Percentiles rank a stretch among this genome's conserved stretches.
Conservation (phyloP, 2,888 invertebrate species). For the Leptogaster cylindrica region DNA sequence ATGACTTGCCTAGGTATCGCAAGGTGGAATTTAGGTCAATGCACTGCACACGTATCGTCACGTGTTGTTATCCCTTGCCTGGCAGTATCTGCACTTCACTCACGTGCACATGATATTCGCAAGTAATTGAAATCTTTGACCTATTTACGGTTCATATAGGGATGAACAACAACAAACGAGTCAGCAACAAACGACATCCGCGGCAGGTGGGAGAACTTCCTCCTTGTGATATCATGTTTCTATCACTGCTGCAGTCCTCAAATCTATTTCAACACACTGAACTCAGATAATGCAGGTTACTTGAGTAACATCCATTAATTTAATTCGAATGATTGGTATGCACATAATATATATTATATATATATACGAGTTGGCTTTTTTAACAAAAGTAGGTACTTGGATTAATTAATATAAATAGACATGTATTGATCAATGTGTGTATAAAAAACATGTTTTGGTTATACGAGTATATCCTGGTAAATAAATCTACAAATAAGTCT, state of each 20-base stretch:
- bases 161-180: neutral
- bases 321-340: no score
- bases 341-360: no score
- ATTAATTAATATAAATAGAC: no score
- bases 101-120: constrained; percentile 13
- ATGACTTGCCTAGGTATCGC: constrained; percentile 1
- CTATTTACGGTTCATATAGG: constrained; percentile 25
- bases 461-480: neutral
- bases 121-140: constrained; percentile 35
- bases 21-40: constrained; percentile 33
- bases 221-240: no score
- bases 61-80: constrained; percentile 24
- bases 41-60: constrained; percentile 32
- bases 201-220: constrained; percentile 2
- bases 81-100: constrained; percentile 21
- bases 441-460: neutral
- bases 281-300: no score
- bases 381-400: neutral
- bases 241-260: no score
- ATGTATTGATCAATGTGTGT: no score
- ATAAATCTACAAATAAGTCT: constrained; percentile 15
- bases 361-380: neutral
- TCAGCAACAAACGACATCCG: neutral
- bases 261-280: no score
- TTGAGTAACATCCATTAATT: no score